Evolutionary conservation across 2,113 vertebrate species (phyloP), one percentile per base, ranked within the genome.

Genomic region (Nestor notabilis): DNA sequence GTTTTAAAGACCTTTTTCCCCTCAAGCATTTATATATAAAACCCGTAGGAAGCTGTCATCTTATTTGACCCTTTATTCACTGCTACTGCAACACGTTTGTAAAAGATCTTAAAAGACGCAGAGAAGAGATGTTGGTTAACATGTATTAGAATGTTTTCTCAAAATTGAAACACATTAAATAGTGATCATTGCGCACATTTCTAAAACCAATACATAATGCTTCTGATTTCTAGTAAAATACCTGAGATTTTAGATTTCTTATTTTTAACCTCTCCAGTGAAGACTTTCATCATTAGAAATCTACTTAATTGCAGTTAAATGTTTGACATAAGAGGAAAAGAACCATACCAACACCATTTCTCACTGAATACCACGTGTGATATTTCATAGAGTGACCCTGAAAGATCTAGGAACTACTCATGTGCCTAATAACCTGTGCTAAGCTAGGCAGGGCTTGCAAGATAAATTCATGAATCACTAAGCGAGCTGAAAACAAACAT

Each of bases 31-130:
- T 61, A 52, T 6, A 74, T n/a, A n/a, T 11, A 63, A 63, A 78
- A 41, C 4, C 6, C 19, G 71, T 0, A 60, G 25, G 74, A 94
- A 89, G 20, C 60, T 0, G 0, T 49, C 1, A 2, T 70, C 29
- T 79, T 60, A 60, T 16, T 39, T 68, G 35, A 69, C 27, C 11
- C n/a, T 77, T 77, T 68, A 37, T 19, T 68, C 35, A 72, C 44
- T 89, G 77, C 31, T 76, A 68, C 27, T 55, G 39, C 37, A 94
- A 63, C 17, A 29, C 8, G 39, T n/a, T 50, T 50, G 28, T 24
- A 44, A 74, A 87, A 78, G 5, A 76, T 80, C 37, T 80, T 47
- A 15, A 70, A 71, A 91, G 47, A 87, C 52, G 56, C 39, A 95
- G 21, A 56, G 65, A 47, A 31, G 2, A 55, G 5, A 25, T 3